Evolutionary conservation across 2,888 invertebrate genomes (phyloP).

Genomic region (Volucella bombylans): DNA sequence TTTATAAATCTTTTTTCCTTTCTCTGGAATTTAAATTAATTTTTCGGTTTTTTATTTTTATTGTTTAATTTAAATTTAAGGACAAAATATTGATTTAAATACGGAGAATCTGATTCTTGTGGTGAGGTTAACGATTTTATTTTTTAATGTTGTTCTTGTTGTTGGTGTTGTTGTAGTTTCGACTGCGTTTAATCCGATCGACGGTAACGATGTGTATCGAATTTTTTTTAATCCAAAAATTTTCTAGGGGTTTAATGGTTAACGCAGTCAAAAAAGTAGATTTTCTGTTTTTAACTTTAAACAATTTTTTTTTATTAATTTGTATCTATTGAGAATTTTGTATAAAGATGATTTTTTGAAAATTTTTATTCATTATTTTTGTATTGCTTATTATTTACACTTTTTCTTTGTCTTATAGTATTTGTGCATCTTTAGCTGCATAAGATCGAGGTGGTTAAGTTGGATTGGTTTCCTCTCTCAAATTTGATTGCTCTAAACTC

Average conservation of each 20-base stretch:
- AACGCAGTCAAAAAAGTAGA: slow-evolving; percentile 42
- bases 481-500: no score
- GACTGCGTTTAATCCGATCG: slow-evolving; percentile 75
- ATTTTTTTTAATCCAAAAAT: slow-evolving; percentile 45
- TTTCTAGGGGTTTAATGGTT: slow-evolving; percentile 47
- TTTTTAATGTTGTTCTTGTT: slow-evolving; percentile 34
- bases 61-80: slow-evolving; percentile 65
- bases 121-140: slow-evolving; percentile 42
- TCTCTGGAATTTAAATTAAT: slow-evolving; percentile 51
- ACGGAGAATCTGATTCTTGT: slow-evolving; percentile 9
- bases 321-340: slow-evolving; percentile 64
- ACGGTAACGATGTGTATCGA: slow-evolving; percentile 65
- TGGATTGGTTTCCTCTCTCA: slow-evolving; percentile 22
- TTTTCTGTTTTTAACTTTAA: slow-evolving; percentile 21
- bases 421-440: slow-evolving; percentile 72
- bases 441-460: slow-evolving; percentile 53
- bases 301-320: slow-evolving; percentile 46
- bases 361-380: slow-evolving; percentile 44
- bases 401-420: slow-evolving; percentile 74
- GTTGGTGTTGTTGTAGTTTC: slow-evolving; percentile 9
- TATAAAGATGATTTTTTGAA: slow-evolving; percentile 35
- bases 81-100: slow-evolving; percentile 42
- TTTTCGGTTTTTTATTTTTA: slow-evolving; percentile 56
- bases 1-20: slow-evolving; percentile 19
- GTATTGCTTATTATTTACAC: slow-evolving; percentile 75